A percentile compares a stretch with the other conserved stretches of the same genome.
phyloP scores from a whole-genome alignment of 2,888 invertebrate genomes.

The Leptopilina myrica region DNA sequence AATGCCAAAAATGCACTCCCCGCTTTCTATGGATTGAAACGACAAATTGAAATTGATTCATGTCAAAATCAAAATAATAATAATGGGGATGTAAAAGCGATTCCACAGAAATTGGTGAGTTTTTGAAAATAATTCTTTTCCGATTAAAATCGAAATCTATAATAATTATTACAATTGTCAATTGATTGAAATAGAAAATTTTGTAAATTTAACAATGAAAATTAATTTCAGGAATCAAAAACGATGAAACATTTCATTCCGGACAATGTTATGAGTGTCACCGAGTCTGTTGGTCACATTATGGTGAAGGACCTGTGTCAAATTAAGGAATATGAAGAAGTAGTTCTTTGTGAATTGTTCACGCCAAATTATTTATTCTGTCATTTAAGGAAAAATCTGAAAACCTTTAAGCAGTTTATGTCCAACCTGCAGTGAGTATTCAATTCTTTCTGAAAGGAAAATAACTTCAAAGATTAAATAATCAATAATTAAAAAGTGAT shows the following conservation, averaged over 20 bases:
- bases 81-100: too few species aligned
- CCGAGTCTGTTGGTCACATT: constrained; percentile 67
- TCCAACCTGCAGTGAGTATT: constrained; percentile 62
- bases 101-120: constrained; percentile 65
- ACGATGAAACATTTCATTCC: constrained; percentile 62
- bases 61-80: too few species aligned
- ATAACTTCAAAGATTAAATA: too few species aligned
- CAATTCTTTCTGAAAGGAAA: neutral
- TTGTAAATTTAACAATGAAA: neutral
- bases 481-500: too few species aligned
- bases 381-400: constrained; percentile 59
- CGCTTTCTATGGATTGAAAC: constrained; percentile 9
- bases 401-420: constrained; percentile 65
- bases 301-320: constrained; percentile 56
- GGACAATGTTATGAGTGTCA: constrained; percentile 61
- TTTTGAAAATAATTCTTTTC: neutral
- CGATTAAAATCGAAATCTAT: neutral
- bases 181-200: neutral
- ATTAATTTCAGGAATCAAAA: constrained; percentile 57
- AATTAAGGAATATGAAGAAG: constrained; percentile 56
- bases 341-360: constrained; percentile 67
- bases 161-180: too few species aligned
- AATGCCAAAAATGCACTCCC: constrained; percentile 57
- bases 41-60: constrained; percentile 33
- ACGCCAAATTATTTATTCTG: constrained; percentile 73